Base-by-base conservation (phyloP, 2,888 invertebrate genomes). In the Homarus gammarus region DNA sequence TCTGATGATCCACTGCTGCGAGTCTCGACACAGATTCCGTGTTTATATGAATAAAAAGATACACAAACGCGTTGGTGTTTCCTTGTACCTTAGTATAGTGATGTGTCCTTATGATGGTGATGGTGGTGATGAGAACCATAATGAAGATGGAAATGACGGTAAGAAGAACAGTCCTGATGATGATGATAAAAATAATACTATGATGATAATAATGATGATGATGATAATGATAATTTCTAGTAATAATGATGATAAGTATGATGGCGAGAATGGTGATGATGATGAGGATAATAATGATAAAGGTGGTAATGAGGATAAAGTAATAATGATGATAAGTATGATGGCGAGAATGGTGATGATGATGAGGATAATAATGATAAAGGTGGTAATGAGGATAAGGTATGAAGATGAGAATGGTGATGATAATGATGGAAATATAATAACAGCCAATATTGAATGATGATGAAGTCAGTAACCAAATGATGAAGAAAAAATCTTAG, bases 11-110 rank as follows among this genome's bases (percentile, higher is more conserved):
- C 49, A 36, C 78, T 22, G 84, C 51, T 86, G 70, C 51, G 88
- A 88, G 88, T 84, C 56, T 68, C 77, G 51, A 77, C 88, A 84
- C 88, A 88, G 88, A 88, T 88, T 88, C 88, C 88, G 88, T 88
- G 88, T 88, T 88, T 88, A 88, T 56, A 88, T 82, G 49, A 88
- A 88, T 88, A 88, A 88, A 79, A 83, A 68, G 78, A 61, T 84
- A 88, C 83, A 87, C 78, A 82, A 88, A 88, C 44, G 44, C 38
- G n/a, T n/a, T 31, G n/a, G 77, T 78, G 49, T 84, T 75, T 88
- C 22, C 40, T 88, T 44, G 12, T 27, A 40, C 40, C 44, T 27
- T 18, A 12, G n/a, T n/a, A 10, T 22, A 0, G 22, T 73, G 5
- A 12, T 15, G 1, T 0, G 27, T 0, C 15, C 70, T 31, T 31